These are phyloP conservation scores for Calameuta pallipes DNA, from an alignment of 2,888 invertebrate genomes.

Conservation along the genomic window DNA sequence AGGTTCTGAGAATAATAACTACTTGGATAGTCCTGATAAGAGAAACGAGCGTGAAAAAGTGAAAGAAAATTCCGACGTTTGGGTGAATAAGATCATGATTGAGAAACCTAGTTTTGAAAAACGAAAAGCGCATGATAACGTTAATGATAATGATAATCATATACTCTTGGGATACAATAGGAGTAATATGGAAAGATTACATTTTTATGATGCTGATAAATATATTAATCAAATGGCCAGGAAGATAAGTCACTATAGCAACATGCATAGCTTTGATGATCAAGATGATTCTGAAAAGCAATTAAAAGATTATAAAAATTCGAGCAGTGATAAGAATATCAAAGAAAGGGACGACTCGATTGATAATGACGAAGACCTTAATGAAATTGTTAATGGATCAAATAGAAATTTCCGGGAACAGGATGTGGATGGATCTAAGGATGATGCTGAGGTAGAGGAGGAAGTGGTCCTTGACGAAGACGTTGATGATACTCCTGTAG, in stretches of 20 bases:
- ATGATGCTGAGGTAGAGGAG: not conserved
- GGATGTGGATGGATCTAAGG: not conserved
- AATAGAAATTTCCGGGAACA: not conserved
- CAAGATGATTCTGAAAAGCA: not conserved
- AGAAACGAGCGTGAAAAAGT: conserved; percentile 14
- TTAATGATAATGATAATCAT: conserved; percentile 8
- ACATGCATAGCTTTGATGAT: conserved; percentile 10
- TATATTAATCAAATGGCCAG: conserved; percentile 29
- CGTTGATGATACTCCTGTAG: not conserved
- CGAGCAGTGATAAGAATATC: not conserved
- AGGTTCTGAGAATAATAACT: conserved; percentile 3
- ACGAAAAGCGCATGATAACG: not conserved
- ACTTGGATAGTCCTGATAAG: not conserved
- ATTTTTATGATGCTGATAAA: conserved; percentile 28
- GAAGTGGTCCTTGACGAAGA: not conserved
- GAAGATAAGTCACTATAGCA: conserved; percentile 24
- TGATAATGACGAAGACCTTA: not conserved
- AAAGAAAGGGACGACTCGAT: not conserved
- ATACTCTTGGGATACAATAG: not conserved
- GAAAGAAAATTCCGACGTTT: conserved; percentile 22
- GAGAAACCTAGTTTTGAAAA: conserved; percentile 10
- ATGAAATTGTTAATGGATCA: not conserved
- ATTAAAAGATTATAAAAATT: not conserved
- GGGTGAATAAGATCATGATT: conserved; percentile 25
- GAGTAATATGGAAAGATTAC: conserved; percentile 26